Conservation (phyloP, 2,888 invertebrate species). For the Auanema freiburgensis region DNA sequence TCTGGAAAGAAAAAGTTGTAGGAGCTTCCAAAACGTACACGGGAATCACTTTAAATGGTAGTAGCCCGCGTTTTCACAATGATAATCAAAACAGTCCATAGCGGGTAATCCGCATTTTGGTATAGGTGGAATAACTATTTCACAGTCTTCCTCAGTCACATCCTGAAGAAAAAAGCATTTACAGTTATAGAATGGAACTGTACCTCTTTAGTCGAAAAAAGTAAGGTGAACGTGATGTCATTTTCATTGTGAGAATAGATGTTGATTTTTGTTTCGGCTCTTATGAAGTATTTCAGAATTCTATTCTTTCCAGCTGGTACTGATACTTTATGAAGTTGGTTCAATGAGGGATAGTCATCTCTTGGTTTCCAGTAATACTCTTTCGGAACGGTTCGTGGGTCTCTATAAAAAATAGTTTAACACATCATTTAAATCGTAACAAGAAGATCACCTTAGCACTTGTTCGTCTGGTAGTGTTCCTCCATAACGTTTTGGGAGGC, state of each 20-base stretch:
- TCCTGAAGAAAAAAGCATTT: constrained; percentile 16
- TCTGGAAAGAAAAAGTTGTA: constrained; percentile 7
- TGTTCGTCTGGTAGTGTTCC: constrained; percentile 39
- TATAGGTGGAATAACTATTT: constrained; percentile 34
- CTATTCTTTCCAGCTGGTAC: constrained; percentile 40
- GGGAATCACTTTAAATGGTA: constrained; percentile 30
- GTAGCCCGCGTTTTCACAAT: constrained; percentile 37
- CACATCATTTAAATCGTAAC: background rate
- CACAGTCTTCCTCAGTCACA: constrained; percentile 29
- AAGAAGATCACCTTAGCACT: constrained; percentile 17
- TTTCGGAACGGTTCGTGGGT: constrained; percentile 36
- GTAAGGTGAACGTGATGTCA: constrained; percentile 40
- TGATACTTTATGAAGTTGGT: constrained; percentile 38
- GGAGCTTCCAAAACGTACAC: background rate
- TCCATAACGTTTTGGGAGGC: constrained; percentile 49
- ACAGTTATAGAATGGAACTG: background rate
- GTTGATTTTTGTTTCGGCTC: constrained; percentile 27
- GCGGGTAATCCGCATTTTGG: constrained; percentile 42
- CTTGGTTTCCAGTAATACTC: constrained; percentile 43
- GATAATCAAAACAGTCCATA: constrained; percentile 44
- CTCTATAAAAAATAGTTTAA: constrained; percentile 12
- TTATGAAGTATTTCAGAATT: constrained; percentile 32
- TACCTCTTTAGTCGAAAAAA: constrained; percentile 35
- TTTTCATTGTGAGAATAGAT: constrained; percentile 45
- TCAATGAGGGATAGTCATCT: constrained; percentile 30